phyloP scores from a whole-genome alignment of 2,797 vertebrate species.

The Chelon auratus region DNA sequence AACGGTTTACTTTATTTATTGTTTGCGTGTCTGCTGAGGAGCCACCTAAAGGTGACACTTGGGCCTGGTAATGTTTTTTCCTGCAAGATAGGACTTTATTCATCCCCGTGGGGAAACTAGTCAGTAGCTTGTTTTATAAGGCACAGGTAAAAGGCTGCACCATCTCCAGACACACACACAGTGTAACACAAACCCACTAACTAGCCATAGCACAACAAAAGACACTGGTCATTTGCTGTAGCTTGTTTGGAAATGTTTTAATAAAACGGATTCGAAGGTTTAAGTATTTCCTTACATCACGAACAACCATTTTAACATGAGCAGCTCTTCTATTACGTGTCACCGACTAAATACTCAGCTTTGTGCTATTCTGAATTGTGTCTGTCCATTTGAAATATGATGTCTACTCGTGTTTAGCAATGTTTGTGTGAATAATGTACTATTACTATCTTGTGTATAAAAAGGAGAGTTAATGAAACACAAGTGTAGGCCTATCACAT shows the following conservation, averaged over 20 bases:
- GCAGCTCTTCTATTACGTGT: constrained; percentile 81
- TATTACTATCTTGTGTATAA: constrained; percentile 93
- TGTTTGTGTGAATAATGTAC: constrained; percentile 92
- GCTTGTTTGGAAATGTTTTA: constrained; percentile 78
- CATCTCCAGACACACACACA: constrained; percentile 34
- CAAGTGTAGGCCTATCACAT: constrained; percentile 89
- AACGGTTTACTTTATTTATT: constrained; percentile 79
- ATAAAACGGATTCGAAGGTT: constrained; percentile 71
- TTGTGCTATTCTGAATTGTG: constrained; percentile 91
- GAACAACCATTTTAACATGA: constrained; percentile 74
- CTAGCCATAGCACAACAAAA: constrained; percentile 78
- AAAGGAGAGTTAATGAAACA: constrained; percentile 86
- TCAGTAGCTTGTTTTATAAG: constrained; percentile 73
- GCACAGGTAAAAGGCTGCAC: constrained; percentile 59
- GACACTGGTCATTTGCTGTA: constrained; percentile 75
- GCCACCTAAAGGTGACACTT: constrained; percentile 54
- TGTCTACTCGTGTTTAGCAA: constrained; percentile 95
- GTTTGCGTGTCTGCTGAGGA: constrained; percentile 77
- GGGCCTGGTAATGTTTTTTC: constrained; percentile 54
- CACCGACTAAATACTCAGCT: constrained; percentile 89
- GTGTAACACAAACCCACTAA: constrained; percentile 62
- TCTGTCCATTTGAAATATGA: constrained; percentile 89
- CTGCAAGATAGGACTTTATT: too few species aligned
- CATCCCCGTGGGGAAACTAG: too few species aligned
- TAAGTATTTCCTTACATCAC: constrained; percentile 73